A percentile compares a stretch with the other conserved stretches of the same genome.
Conservation (phyloP, 1,140 invertebrate species). For the Pseudobourletiella spinata region DNA sequence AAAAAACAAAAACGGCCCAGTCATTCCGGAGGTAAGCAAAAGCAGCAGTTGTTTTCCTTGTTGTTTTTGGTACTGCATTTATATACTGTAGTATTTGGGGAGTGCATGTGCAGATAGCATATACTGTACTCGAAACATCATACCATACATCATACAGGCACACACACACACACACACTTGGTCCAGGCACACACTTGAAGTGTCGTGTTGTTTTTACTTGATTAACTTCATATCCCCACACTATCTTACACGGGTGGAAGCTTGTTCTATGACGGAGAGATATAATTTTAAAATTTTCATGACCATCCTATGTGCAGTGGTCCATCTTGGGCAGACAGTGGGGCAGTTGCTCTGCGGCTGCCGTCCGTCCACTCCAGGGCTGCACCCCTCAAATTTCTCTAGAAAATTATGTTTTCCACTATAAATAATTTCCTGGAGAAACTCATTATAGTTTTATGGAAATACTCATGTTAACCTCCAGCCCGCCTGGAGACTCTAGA, state of each 20-base stretch:
- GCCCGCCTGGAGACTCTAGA: too few relatives aligned
- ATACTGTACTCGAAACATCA: too few relatives aligned
- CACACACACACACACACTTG: too few relatives aligned
- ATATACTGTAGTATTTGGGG: too few relatives aligned
- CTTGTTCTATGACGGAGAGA: background rate
- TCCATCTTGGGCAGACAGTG: background rate
- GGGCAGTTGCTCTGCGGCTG: background rate
- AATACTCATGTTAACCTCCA: too few relatives aligned
- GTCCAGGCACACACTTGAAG: too few relatives aligned
- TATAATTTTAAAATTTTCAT: background rate
- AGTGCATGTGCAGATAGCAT: too few relatives aligned
- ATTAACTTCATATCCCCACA: background rate
- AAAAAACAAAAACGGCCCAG: background rate
- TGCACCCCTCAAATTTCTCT: constrained; percentile 10
- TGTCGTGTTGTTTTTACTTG: background rate
- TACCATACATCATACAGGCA: too few relatives aligned
- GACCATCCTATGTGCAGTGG: too few relatives aligned
- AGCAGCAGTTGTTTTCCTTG: background rate
- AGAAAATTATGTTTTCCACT: constrained; percentile 24
- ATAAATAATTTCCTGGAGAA: constrained; percentile 30
- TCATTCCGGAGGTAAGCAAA: background rate
- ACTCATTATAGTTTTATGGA: constrained; percentile 24
- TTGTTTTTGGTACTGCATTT: background rate
- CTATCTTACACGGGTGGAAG: background rate
- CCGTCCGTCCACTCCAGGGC: background rate